Base-by-base conservation (phyloP, 2,888 invertebrate species). In the Drosophila eohydei region DNA sequence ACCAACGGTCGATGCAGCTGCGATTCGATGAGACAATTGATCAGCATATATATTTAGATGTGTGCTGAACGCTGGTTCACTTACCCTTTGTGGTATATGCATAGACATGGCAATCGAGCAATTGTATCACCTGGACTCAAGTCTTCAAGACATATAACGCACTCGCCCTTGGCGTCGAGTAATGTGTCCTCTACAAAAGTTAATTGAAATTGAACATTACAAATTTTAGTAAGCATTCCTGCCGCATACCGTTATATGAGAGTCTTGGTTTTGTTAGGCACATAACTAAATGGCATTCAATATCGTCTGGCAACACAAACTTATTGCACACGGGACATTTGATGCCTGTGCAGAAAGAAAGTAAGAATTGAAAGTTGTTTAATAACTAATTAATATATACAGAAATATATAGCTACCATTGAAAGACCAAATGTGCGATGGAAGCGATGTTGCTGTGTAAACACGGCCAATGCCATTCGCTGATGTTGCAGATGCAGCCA, bases 1-100 rank as follows among this genome's bases (percentile, higher is more conserved):
- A 99, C 99, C 99, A 99, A 94, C 97, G 96, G 94, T 99, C 99
- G 94, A 99, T 99, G 95, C 99, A 99, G 93, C 98, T 99, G 95
- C 55, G 96, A 58, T 38, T 9, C 16, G 32, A 2, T 6, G 3
- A 28, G 7, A 9, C 2, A 21, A 40, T 30, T 14, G 4, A 54
- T 11, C 32, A 44, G 6, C 3, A 57, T 32, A 50, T 16, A 50
- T 5, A 21, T 30, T 5, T 30, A 30, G 30, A 30, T 4, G 6
- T 30, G 5, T 30, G 30, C 30, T 30, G 30, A 5, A 5, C 4
- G 41, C 16, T 2, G 16, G 4, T 41, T 26, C 14, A 14, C 66
- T 80, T 93, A 98, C 98, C 96, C 96, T 95, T 99, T 99, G 94
- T 99, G 99, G 94, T 99, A 99, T 95, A 99, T 98, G 95, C 99